phyloP scores from a whole-genome alignment of 2,113 vertebrate species.

The Pterocles burchelli region DNA sequence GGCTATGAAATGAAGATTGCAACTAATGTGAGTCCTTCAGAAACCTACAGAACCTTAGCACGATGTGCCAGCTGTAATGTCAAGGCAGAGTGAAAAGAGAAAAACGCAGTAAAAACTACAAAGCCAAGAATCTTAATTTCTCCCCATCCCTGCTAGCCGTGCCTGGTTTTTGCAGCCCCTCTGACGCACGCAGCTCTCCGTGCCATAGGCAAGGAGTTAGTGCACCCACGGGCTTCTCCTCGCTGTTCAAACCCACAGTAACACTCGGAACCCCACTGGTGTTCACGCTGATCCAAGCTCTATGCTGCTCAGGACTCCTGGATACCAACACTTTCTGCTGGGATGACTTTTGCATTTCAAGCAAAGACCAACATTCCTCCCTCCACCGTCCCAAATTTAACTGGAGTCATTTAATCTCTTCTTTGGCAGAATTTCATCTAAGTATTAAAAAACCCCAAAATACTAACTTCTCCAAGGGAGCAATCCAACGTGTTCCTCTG shows the following conservation, averaged over 20 bases:
- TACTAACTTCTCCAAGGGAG: background rate
- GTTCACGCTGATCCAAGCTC: background rate
- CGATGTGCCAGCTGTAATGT: background rate
- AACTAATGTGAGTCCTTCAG: background rate
- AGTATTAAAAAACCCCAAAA: background rate
- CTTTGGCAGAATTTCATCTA: background rate
- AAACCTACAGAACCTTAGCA: background rate
- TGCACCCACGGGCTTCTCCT: background rate
- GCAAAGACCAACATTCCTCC: background rate
- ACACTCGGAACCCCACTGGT: background rate
- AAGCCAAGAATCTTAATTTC: background rate
- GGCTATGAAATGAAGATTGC: conserved; percentile 25
- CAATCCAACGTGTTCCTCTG: background rate
- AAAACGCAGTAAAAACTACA: background rate
- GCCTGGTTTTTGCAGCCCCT: background rate
- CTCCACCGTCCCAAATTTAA: background rate
- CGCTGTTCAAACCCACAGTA: background rate
- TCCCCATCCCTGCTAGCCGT: background rate
- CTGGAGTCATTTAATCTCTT: background rate
- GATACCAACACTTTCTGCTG: background rate
- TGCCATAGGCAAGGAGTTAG: background rate
- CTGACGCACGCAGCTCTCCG: background rate
- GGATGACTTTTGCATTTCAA: background rate
- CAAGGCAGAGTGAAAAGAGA: background rate
- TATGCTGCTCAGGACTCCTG: fast-evolving